phyloP scores from a whole-genome alignment of 1,140 invertebrate species.

The Sarcophaga peregrina region DNA sequence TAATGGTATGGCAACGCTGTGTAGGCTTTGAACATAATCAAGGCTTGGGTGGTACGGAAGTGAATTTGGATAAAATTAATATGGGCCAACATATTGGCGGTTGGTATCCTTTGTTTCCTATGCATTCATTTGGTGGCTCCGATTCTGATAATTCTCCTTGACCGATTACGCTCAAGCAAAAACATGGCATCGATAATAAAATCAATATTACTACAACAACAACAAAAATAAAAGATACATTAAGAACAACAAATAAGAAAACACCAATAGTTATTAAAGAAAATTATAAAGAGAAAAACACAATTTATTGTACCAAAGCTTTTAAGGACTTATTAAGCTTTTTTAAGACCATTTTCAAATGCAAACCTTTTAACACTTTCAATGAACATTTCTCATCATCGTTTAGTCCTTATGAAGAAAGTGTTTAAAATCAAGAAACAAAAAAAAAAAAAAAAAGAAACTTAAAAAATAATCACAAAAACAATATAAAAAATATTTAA shows the following conservation, averaged over 20 bases:
- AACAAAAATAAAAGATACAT: constrained; percentile 17
- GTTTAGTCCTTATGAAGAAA: not conserved
- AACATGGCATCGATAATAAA: not conserved
- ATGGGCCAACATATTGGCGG: constrained; percentile 80
- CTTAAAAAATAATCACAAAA: too few species aligned
- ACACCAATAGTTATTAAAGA: constrained; percentile 26
- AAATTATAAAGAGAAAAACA: constrained; percentile 10
- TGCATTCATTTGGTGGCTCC: constrained; percentile 72
- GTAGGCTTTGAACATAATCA: constrained; percentile 87
- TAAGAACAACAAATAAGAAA: not conserved
- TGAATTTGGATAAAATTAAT: constrained; percentile 81
- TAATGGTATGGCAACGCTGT: constrained; percentile 89
- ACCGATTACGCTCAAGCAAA: constrained; percentile 56
- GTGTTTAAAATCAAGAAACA: not conserved
- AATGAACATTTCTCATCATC: not conserved
- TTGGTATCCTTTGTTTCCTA: constrained; percentile 90
- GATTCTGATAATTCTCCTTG: constrained; percentile 78
- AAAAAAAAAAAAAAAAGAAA: too few species aligned
- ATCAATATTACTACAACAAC: not conserved
- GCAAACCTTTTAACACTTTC: constrained; percentile 13
- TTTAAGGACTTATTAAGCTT: not conserved
- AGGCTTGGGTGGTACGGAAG: constrained; percentile 85
- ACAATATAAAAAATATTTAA: too few species aligned
- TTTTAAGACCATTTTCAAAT: constrained; percentile 27
- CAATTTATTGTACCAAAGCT: not conserved